Percentiles rank a stretch among this genome's conserved stretches.
Conservation (phyloP, 1,140 invertebrate genomes). For the Berghia stephanieae region DNA sequence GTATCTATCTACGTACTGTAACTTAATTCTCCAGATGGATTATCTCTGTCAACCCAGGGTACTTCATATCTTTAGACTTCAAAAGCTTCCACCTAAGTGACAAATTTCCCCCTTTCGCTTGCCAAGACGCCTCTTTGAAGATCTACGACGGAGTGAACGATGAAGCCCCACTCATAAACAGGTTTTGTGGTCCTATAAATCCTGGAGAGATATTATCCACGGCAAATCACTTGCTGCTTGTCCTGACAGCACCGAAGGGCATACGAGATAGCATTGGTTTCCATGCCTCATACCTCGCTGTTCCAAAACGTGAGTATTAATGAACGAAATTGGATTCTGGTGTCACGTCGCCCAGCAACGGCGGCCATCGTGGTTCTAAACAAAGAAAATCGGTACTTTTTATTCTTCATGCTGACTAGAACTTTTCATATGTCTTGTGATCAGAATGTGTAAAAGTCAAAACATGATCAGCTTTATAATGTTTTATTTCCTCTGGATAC, state of each 20-base stretch:
- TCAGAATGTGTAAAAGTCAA: no score
- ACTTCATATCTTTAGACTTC: neutral
- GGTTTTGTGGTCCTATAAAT: neutral
- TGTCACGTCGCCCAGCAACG: no score
- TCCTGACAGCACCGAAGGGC: neutral
- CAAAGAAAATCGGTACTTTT: no score
- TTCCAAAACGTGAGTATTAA: neutral
- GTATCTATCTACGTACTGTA: no score
- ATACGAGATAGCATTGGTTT: neutral
- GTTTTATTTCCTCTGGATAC: no score
- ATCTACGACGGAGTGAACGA: constrained; percentile 13
- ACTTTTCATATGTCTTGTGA: no score
- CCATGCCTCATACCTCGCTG: neutral
- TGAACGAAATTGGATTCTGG: neutral
- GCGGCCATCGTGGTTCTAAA: no score
- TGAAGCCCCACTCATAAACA: neutral
- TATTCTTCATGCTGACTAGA: no score
- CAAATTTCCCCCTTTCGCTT: neutral
- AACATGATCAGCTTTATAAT: no score
- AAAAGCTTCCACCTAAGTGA: neutral
- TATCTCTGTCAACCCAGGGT: neutral
- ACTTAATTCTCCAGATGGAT: constrained; percentile 22
- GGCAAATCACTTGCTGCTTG: constrained; percentile 1
- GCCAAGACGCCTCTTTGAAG: neutral
- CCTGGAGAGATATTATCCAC: neutral